Evolutionary conservation across 2,797 vertebrate species (phyloP).

Genomic region (Lepidocolaptes lacrymiger): DNA sequence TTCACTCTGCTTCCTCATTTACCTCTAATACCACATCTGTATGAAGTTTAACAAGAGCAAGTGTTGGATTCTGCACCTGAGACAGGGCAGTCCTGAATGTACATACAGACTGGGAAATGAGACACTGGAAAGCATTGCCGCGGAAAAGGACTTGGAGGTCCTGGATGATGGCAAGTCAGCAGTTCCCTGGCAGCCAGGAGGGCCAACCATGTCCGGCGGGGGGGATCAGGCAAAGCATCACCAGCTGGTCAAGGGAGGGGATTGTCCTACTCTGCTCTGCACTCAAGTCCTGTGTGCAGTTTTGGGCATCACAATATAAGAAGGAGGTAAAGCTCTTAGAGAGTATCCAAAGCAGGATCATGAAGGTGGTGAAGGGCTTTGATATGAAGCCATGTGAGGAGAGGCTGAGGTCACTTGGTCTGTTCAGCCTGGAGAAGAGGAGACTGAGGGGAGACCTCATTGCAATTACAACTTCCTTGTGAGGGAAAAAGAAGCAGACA

Average conservation of each 20-base stretch:
- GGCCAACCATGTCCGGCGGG: too few relatives aligned
- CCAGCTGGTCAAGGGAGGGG: too few relatives aligned
- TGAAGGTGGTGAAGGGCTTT: neutral
- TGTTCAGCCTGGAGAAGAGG: neutral
- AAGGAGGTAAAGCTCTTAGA: neutral
- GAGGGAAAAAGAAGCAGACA: neutral
- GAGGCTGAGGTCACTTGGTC: neutral
- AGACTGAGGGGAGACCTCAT: neutral
- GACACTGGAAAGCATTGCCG: neutral
- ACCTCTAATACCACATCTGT: neutral
- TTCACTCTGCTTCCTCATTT: neutral
- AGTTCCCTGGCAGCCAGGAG: too few relatives aligned
- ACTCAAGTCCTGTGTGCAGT: accelerated
- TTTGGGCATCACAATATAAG: neutral
- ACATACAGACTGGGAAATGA: neutral
- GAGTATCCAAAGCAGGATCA: too few relatives aligned
- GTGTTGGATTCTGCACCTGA: neutral
- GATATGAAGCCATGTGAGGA: neutral
- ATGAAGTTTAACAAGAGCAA: neutral
- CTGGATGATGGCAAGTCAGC: neutral
- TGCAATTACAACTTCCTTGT: accelerated
- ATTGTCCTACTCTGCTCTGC: neutral
- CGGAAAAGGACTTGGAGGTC: neutral
- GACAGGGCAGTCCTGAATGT: neutral
- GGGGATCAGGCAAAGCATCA: too few relatives aligned